Conservation (phyloP, 1,140 invertebrate genomes). For the Chrysopa pallens region DNA sequence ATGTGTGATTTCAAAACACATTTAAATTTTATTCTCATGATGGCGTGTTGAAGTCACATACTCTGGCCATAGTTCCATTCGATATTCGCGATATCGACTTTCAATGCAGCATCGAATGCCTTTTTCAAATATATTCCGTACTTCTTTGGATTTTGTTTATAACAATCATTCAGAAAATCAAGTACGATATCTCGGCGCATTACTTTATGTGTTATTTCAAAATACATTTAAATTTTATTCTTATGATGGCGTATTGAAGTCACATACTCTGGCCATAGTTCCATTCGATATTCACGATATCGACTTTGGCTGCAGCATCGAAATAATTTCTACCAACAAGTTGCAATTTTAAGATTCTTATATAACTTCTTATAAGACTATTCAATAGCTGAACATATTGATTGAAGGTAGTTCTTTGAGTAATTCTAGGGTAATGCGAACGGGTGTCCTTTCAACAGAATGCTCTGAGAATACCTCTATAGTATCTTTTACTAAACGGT, state of each 20-base stretch:
- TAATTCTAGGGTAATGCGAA: conserved; percentile 28
- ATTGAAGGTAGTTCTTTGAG: conserved; percentile 28
- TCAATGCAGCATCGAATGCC: too few species aligned
- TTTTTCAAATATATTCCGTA: conserved; percentile 33
- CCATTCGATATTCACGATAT: conserved; percentile 33
- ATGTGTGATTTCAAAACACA: conserved; percentile 56
- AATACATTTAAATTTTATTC: conserved; percentile 43
- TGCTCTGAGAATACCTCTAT: conserved; percentile 26
- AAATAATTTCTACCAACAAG: conserved; percentile 63
- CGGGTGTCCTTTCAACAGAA: conserved; percentile 22
- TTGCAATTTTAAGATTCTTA: conserved; percentile 40
- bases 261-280: conserved; percentile 59
- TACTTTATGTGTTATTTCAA: conserved; percentile 60
- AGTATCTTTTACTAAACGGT: conserved; percentile 28
- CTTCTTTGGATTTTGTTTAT: conserved; percentile 22
- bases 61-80: conserved; percentile 56
- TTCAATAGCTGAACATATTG: conserved; percentile 56
- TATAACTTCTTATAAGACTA: conserved; percentile 51
- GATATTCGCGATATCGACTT: conserved; percentile 24
- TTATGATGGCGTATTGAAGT: conserved; percentile 68
- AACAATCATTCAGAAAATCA: conserved; percentile 35
- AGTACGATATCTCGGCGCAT: conserved; percentile 40
- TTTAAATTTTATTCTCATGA: conserved; percentile 46
- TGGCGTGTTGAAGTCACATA: conserved; percentile 63
- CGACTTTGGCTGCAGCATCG: conserved; percentile 43